Evolutionary conservation across 2,113 vertebrate genomes (phyloP).

Genomic region (Talpa occidentalis): DNA sequence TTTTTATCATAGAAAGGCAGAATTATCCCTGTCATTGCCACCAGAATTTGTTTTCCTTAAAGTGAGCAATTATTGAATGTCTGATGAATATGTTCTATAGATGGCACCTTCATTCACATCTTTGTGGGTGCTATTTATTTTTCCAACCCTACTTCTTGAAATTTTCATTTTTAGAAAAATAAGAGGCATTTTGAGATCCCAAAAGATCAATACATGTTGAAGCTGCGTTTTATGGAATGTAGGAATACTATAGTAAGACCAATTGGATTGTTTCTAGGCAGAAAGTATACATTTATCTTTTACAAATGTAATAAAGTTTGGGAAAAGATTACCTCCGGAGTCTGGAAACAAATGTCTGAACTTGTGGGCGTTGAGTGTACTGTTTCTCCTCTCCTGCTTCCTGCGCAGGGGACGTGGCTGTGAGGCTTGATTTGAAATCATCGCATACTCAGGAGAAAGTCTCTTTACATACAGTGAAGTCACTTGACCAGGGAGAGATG

Average conservation of each 20-base stretch:
- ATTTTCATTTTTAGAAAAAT: slow-evolving; percentile 50
- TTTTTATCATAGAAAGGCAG: slow-evolving; percentile 63
- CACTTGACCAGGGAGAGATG: slow-evolving; percentile 35
- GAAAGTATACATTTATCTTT: slow-evolving; percentile 41
- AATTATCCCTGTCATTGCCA: slow-evolving; percentile 55
- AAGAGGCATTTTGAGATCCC: not conserved
- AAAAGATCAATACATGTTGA: slow-evolving; percentile 28
- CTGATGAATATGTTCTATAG: slow-evolving; percentile 38
- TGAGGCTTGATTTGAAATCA: slow-evolving; percentile 53
- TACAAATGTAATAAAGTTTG: not conserved
- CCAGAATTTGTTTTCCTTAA: slow-evolving; percentile 63
- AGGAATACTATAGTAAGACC: not conserved
- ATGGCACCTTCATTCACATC: slow-evolving; percentile 44
- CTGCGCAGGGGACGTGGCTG: slow-evolving; percentile 5
- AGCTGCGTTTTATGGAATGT: slow-evolving; percentile 17
- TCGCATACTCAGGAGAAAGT: slow-evolving; percentile 61
- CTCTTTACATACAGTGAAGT: not conserved
- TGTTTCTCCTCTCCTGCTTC: not conserved
- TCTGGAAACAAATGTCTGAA: not conserved
- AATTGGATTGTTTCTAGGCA: not conserved
- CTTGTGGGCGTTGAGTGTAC: not conserved
- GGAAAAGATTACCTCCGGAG: not conserved
- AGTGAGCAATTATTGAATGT: slow-evolving; percentile 47
- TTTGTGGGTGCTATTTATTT: slow-evolving; percentile 11
- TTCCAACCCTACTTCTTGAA: not conserved